phyloP scores from a whole-genome alignment of 2,888 invertebrate genomes.

The Willowsia nigromaculata region DNA sequence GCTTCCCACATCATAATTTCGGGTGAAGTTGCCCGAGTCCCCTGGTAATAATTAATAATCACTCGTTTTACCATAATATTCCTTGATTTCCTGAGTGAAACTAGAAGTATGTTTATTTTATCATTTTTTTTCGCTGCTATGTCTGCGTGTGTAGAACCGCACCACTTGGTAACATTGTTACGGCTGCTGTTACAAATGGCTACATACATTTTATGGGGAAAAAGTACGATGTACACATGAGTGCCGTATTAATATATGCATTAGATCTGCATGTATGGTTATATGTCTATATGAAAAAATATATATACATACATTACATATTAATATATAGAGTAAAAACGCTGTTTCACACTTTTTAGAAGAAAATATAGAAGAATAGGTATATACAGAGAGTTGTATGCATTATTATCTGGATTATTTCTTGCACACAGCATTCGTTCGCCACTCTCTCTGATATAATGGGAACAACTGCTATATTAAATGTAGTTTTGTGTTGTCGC shows the following conservation, averaged over 20 bases:
- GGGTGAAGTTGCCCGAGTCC: background rate
- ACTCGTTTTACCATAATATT: background rate
- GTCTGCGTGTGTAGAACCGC: background rate
- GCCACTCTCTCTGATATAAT: constrained; percentile 6
- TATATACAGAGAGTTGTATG: background rate
- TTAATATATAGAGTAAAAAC: background rate
- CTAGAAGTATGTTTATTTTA: background rate
- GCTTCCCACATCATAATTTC: background rate
- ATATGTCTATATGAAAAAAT: background rate
- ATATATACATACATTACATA: background rate
- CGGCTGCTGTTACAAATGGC: background rate
- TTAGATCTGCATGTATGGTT: background rate
- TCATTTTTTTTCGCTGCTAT: background rate
- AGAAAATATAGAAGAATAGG: too few relatives aligned
- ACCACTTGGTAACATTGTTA: background rate
- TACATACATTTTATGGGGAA: background rate
- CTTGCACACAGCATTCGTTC: background rate
- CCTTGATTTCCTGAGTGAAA: background rate
- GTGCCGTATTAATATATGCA: background rate
- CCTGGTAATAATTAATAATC: background rate
- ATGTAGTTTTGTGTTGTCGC: constrained; percentile 49
- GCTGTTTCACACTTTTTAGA: background rate
- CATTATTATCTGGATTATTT: constrained; percentile 41
- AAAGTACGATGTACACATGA: background rate
- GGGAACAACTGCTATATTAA: constrained; percentile 24